Base-by-base conservation (phyloP, 2,888 invertebrate genomes). In the Andrena minutula region DNA sequence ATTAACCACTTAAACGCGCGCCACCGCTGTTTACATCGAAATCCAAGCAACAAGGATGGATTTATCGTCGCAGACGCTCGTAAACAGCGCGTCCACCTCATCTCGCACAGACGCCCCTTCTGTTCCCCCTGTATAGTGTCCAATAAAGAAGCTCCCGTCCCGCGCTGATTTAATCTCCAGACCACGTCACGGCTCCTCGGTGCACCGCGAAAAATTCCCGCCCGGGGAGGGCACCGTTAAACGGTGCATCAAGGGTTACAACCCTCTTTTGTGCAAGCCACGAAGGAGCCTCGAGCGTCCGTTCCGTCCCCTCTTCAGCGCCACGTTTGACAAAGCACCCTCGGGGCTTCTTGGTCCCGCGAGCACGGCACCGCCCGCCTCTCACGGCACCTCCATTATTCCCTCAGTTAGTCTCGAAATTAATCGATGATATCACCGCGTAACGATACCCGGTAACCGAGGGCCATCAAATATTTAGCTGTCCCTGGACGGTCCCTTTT, bases 21-120 rank as follows among this genome's bases (percentile, higher is more conserved):
- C 23, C 70, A 75, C 32, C 16, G 49, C 74, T 83, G 79, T 86
- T 84, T 82, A 79, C 75, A 12, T 47, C 51, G 35, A 4, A 23
- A 23, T 65, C 69, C 60, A 26, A 30, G 26, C 41, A 56, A 41
- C 32, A 60, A 23, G 8, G 64, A 68, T 26, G 71, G 76, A 86
- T 83, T 86, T 84, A 86, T 86, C 66, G 60, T 58, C 20, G 12
- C 30, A 28, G 64, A 65, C 20, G 60, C 64, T 80, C 75, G 86
- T 81, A 86, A 86, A 80, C 71, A 79, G 49, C 58, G 70, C 56
- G 60, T 84, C 66, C 53, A 68, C 56, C 71, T 75, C 70, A 80
- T 83, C 61, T 41, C 32, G 35, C 60, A 26, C 58, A n/a, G 28
- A 30, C n/a, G 58, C 41, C 41, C 41, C 41, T 41, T 41, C 41